phyloP scores from a whole-genome alignment of 2,888 invertebrate species.

The Diplolepis rosae region DNA sequence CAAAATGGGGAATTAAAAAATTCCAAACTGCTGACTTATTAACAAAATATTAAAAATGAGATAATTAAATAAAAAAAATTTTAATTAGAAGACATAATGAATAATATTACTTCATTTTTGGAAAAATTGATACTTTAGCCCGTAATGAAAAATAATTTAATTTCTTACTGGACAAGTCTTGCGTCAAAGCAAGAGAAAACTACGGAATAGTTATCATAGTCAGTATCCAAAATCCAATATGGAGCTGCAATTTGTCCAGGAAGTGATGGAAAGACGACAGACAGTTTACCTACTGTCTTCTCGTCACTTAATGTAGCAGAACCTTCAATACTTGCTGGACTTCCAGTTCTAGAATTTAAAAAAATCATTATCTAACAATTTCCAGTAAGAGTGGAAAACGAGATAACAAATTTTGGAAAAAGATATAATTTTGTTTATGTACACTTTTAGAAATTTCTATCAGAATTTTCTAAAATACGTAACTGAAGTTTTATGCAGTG shows the following conservation, averaged over 20 bases:
- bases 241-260: conserved; percentile 77
- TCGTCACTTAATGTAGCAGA: conserved; percentile 71
- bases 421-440: too few species aligned
- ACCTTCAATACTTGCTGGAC: conserved; percentile 77
- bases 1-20: too few species aligned
- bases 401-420: too few species aligned
- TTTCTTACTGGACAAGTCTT: conserved; percentile 74
- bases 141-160: background rate
- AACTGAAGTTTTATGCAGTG: too few species aligned
- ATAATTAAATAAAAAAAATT: background rate
- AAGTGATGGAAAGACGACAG: conserved; percentile 79
- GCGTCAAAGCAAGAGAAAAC: conserved; percentile 79
- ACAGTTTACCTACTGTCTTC: conserved; percentile 74
- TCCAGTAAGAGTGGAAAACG: too few species aligned
- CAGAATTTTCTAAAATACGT: too few species aligned
- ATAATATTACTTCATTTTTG: conserved; percentile 26
- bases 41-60: too few species aligned
- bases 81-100: background rate
- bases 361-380: too few species aligned
- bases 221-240: conserved; percentile 81
- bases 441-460: too few species aligned
- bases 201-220: conserved; percentile 78
- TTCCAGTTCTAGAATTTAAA: conserved; percentile 75
- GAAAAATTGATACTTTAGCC: too few species aligned
- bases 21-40: too few species aligned